phyloP scores from a whole-genome alignment of 2,888 invertebrate species.

The Pseudeuparius sepicola region DNA sequence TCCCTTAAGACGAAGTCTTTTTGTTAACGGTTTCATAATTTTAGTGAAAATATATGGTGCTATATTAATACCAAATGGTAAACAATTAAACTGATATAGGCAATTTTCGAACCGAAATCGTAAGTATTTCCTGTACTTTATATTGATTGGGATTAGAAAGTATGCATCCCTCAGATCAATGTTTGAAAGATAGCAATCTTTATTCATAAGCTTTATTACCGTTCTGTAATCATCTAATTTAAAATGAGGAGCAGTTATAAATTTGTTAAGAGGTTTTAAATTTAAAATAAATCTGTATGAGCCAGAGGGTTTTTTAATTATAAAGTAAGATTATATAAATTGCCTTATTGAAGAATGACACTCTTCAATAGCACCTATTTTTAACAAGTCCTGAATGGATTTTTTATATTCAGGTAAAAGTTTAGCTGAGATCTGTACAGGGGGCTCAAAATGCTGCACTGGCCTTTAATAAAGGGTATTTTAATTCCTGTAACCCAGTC shows the following conservation, averaged over 20 bases:
- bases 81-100: slow-evolving; percentile 21
- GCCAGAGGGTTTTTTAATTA: neutral
- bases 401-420: slow-evolving; percentile 2
- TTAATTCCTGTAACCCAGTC: slow-evolving; percentile 4
- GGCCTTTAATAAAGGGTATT: slow-evolving; percentile 4
- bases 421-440: neutral
- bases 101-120: slow-evolving; percentile 20
- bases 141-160: slow-evolving; percentile 19
- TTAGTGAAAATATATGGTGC: slow-evolving; percentile 25
- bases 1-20: slow-evolving; percentile 12
- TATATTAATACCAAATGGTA: slow-evolving; percentile 23
- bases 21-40: slow-evolving; percentile 21
- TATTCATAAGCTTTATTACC: slow-evolving; percentile 17
- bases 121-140: slow-evolving; percentile 19
- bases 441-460: neutral
- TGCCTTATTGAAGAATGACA: slow-evolving; percentile 5
- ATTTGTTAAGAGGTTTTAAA: slow-evolving; percentile 21
- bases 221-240: slow-evolving; percentile 24
- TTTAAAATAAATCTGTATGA: slow-evolving; percentile 21
- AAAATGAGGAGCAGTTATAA: slow-evolving; percentile 22
- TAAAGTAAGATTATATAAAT: slow-evolving; percentile 3
- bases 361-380: slow-evolving; percentile 12
- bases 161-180: slow-evolving; percentile 19
- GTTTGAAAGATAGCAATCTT: slow-evolving; percentile 11
- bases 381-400: slow-evolving; percentile 7